Percentiles rank a stretch among this genome's conserved stretches.
Conservation (phyloP, 2,888 invertebrate species). For the Alcis repandata region DNA sequence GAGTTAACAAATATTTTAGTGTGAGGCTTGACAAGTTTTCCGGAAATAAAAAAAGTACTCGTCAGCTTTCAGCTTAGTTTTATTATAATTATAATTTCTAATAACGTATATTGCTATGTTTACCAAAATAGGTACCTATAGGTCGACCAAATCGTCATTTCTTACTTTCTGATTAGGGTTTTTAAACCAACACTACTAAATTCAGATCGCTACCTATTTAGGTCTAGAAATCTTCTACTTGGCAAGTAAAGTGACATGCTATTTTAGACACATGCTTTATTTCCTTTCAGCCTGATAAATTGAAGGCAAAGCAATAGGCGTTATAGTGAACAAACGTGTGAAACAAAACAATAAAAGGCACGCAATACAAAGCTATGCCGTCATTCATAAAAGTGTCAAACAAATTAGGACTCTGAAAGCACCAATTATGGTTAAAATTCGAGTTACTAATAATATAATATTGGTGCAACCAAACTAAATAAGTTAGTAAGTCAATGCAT, state of each 20-base stretch:
- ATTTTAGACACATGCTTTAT: neutral
- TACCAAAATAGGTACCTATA: too few relatives aligned
- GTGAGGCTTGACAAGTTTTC: too few relatives aligned
- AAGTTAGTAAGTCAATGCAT: slow-evolving; percentile 56
- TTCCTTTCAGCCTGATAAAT: neutral
- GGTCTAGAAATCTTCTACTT: neutral
- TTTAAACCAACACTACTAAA: too few relatives aligned
- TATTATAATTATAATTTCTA: too few relatives aligned
- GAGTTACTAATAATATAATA: neutral
- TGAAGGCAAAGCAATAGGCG: neutral
- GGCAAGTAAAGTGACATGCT: neutral
- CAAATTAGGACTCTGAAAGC: neutral
- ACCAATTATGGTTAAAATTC: too few relatives aligned
- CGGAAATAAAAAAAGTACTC: too few relatives aligned
- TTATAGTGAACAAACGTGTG: neutral
- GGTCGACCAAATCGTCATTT: neutral
- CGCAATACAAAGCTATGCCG: slow-evolving; percentile 2
- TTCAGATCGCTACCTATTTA: too few relatives aligned
- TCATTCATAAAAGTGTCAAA: neutral
- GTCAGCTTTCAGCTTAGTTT: too few relatives aligned
- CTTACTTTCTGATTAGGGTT: too few relatives aligned
- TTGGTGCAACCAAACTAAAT: neutral
- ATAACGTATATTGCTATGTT: too few relatives aligned
- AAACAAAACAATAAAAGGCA: slow-evolving; percentile 1
- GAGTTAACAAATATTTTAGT: too few relatives aligned